Evolutionary conservation across 2,888 invertebrate species (phyloP), one percentile per base, ranked within the genome.

Genomic region (Yponomeuta evonymella): DNA sequence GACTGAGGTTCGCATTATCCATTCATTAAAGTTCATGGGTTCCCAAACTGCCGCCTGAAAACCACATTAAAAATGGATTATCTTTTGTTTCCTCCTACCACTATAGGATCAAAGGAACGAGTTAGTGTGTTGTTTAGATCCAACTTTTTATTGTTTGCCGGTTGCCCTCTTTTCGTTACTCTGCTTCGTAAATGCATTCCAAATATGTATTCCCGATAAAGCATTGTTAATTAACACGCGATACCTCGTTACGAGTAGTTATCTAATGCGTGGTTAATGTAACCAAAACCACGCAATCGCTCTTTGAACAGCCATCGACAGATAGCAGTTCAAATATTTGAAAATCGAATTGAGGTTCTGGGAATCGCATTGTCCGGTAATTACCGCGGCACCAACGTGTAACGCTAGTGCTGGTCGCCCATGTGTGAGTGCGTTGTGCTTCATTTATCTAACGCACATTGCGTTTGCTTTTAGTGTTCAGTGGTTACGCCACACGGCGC

Each of bases 381-480:
- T 66, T 48, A 66, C 12, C 29, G 64, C 62, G 68, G 62, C 70
- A 66, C 69, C 43, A 65, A 64, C 43, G 62, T 71, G 48, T 43
- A 43, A 63, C 29, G 63, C 29, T 23, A n/a, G 63, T n/a, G 67
- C 29, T 11, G 23, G 71, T 12, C 36, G 62, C 64, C 23, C 48
- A 36, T 71, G 70, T 68, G 48, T 63, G 69, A 36, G 76, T 74
- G 76, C 83, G 85, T 83, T 84, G 81, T 77, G 81, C 78, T 79
- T 79, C 83, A 81, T 85, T 89, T 89, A 89, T 89, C 89, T 88
- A 88, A 89, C 86, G 88, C 88, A 87, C 82, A 81, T 82, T 84
- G 85, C 88, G 86, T 84, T 89, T 86, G 87, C 89, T 87, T 88
- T 88, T 86, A 88, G 89, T 86, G 85, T 84, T 85, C 86, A 88